Conservation (phyloP, 1,140 invertebrate species). For the Drosophila suzukii region DNA sequence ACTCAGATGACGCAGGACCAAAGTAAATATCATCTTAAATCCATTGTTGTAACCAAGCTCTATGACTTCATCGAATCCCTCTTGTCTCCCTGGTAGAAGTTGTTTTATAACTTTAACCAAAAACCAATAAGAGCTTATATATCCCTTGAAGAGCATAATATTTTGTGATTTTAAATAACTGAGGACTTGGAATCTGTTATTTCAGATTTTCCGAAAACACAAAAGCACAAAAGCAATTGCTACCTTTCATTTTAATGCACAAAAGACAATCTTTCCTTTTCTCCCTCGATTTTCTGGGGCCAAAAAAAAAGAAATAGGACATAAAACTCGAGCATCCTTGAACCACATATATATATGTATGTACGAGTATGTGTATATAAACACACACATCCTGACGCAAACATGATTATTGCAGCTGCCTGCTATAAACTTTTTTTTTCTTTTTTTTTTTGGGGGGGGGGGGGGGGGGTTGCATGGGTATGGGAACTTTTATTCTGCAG, state of each 20-base stretch:
- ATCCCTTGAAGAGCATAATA: too few relatives aligned
- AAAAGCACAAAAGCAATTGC: conserved; percentile 3
- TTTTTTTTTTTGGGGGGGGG: not conserved
- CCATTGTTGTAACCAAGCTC: not conserved
- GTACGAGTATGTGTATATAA: not conserved
- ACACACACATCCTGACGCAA: conserved; percentile 6
- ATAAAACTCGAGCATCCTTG: conserved; percentile 41
- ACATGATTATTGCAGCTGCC: conserved; percentile 39
- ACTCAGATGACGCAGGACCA: conserved; percentile 19
- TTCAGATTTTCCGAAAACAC: conserved; percentile 1
- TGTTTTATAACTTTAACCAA: not conserved
- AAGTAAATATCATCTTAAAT: conserved; percentile 22
- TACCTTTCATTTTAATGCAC: conserved; percentile 15
- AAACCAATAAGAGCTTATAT: not conserved
- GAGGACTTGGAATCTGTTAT: not conserved
- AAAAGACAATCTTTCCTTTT: conserved; percentile 22
- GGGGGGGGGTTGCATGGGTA: not conserved
- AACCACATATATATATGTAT: conserved; percentile 19
- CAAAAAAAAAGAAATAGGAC: conserved; percentile 14
- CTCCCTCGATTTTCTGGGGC: conserved; percentile 19
- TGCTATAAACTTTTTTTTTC: conserved; percentile 14
- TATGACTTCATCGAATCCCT: conserved; percentile 2
- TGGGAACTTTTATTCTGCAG: conserved; percentile 32
- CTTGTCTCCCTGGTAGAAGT: not conserved
- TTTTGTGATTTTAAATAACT: not conserved